phyloP scores from a whole-genome alignment of 2,888 invertebrate genomes.

The Tenodera sinensis region DNA sequence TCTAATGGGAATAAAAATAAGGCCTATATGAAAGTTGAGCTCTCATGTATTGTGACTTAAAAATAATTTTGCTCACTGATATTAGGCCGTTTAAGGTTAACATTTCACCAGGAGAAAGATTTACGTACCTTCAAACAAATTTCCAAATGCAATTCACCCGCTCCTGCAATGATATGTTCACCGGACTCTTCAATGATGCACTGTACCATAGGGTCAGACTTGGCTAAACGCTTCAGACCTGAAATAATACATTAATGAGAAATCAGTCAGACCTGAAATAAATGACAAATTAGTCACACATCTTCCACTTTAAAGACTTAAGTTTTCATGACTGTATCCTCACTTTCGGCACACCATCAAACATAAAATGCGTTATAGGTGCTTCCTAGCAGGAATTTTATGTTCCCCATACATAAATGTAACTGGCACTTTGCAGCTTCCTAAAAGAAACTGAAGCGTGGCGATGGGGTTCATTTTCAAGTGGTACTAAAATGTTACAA shows the following conservation, averaged over 20 bases:
- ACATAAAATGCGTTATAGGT: background rate
- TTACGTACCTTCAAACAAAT: slow-evolving; percentile 81
- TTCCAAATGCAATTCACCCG: slow-evolving; percentile 98
- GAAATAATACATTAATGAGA: slow-evolving; percentile 37
- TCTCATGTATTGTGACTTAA: no score
- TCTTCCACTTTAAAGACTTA: background rate
- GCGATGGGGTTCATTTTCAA: background rate
- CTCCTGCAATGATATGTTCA: slow-evolving; percentile 99
- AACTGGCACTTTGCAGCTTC: background rate
- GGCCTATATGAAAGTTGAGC: no score
- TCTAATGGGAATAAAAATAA: no score
- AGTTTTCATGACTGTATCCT: background rate
- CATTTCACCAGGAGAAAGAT: no score
- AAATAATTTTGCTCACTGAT: no score
- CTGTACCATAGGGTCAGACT: slow-evolving; percentile 99
- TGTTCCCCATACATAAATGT: background rate
- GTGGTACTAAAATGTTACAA: background rate
- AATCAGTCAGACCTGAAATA: background rate
- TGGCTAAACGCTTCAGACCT: slow-evolving; percentile 94
- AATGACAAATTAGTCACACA: no score
- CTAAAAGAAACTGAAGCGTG: background rate
- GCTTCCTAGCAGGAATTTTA: slow-evolving; percentile 1
- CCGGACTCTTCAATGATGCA: slow-evolving; percentile 99
- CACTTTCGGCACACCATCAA: slow-evolving; percentile 3
- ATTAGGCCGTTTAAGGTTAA: no score